Conservation (phyloP, 2,113 vertebrate species). For the Bettongia penicillata region DNA sequence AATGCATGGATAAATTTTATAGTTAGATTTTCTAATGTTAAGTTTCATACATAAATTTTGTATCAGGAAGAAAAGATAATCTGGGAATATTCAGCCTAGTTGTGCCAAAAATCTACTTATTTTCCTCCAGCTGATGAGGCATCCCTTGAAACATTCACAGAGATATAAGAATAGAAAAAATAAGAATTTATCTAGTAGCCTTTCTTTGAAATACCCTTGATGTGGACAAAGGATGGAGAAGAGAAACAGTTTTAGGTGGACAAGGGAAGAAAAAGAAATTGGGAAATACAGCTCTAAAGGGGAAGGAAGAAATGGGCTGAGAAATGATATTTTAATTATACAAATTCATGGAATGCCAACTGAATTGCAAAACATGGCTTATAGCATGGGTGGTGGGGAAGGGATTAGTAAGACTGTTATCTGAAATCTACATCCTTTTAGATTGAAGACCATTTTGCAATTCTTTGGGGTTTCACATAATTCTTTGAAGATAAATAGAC, state of each 20-base stretch:
- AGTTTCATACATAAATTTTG: constrained; percentile 48
- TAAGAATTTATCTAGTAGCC: not conserved
- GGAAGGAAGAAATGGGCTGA: not conserved
- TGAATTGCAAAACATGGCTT: not conserved
- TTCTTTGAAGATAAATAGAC: not conserved
- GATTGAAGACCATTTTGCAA: not conserved
- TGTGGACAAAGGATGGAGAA: not conserved
- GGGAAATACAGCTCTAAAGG: not conserved
- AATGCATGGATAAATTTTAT: constrained; percentile 52
- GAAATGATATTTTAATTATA: not conserved
- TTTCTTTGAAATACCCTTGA: constrained; percentile 1
- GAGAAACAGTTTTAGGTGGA: too few species aligned
- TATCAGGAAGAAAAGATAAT: constrained; percentile 41
- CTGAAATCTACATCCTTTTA: not conserved
- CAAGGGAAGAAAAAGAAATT: not conserved
- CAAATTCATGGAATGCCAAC: not conserved
- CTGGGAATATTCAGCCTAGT: constrained; percentile 18
- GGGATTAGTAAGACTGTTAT: not conserved
- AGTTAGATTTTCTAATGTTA: constrained; percentile 64
- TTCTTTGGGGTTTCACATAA: not conserved
- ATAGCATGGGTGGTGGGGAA: not conserved
- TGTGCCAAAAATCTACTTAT: constrained; percentile 10
- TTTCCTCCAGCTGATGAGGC: not conserved
- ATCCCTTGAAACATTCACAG: not conserved
- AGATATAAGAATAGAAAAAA: constrained; percentile 23